phyloP scores from a whole-genome alignment of 2,797 vertebrate genomes.

The Pipistrellus pygmaeus region DNA sequence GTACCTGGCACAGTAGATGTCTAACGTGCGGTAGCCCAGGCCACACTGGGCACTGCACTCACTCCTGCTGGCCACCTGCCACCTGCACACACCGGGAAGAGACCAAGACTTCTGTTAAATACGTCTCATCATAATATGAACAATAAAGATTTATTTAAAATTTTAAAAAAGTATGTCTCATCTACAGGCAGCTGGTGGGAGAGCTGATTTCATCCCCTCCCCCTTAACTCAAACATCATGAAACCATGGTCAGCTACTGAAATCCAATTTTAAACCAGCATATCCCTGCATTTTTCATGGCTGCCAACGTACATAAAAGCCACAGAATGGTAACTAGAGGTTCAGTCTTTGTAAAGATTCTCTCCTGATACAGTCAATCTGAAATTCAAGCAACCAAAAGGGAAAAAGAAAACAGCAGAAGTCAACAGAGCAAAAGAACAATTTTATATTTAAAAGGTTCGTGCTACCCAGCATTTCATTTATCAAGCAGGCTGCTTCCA shows the following conservation, averaged over 20 bases:
- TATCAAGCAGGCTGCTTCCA: background rate
- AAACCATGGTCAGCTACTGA: conserved; percentile 1
- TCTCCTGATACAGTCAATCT: background rate
- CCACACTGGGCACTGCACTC: conserved; percentile 97
- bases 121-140: too few species aligned
- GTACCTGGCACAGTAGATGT: conserved; percentile 95
- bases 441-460: conserved; percentile 62
- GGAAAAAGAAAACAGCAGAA: background rate
- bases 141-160: too few species aligned
- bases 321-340: background rate
- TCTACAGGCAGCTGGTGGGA: background rate
- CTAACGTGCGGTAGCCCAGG: conserved; percentile 93
- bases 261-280: conserved; percentile 7
- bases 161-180: background rate
- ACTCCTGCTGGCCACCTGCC: conserved; percentile 94
- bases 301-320: background rate
- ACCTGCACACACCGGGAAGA: conserved; percentile 86
- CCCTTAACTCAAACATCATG: conserved; percentile 2
- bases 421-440: background rate
- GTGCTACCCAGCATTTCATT: background rate
- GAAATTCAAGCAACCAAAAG: conserved; percentile 61
- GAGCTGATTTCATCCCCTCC: background rate
- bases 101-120: background rate
- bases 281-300: conserved; percentile 14
- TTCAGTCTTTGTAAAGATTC: background rate